phyloP scores from a whole-genome alignment of 2,888 invertebrate genomes.

The Phengaris alcon region DNA sequence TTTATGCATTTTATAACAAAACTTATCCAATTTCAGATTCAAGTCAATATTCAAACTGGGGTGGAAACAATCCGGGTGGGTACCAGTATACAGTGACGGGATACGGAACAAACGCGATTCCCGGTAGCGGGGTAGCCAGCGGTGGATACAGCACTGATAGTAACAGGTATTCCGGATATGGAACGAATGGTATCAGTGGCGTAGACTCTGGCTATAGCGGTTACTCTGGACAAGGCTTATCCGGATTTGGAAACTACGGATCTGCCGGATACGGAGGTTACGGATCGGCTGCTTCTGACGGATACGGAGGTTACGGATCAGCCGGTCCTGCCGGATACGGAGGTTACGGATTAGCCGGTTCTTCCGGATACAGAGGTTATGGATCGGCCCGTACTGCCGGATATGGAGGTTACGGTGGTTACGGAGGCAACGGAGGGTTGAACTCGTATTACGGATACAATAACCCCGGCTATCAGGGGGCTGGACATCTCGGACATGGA shows the following conservation, averaged over 20 bases:
- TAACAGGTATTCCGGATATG: slow-evolving; percentile 33
- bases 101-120: background rate
- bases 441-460: slow-evolving; percentile 80
- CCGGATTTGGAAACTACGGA: background rate
- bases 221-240: background rate
- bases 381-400: slow-evolving; percentile 44
- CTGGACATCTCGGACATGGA: slow-evolving; percentile 79
- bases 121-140: background rate
- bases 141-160: slow-evolving; percentile 32
- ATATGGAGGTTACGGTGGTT: slow-evolving; percentile 63
- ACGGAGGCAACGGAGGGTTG: slow-evolving; percentile 80
- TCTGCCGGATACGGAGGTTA: background rate
- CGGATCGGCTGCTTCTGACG: background rate
- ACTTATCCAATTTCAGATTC: slow-evolving; percentile 34
- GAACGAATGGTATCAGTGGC: slow-evolving; percentile 31
- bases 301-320: slow-evolving; percentile 16
- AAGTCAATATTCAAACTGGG: slow-evolving; percentile 56
- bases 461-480: slow-evolving; percentile 75
- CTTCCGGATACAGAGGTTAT: slow-evolving; percentile 35
- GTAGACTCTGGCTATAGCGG: slow-evolving; percentile 15
- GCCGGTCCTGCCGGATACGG: slow-evolving; percentile 35
- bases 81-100: slow-evolving; percentile 46
- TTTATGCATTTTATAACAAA: background rate
- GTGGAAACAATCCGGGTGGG: slow-evolving; percentile 52
- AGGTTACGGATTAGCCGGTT: slow-evolving; percentile 32